Evolutionary conservation across 2,888 invertebrate species (phyloP).

Genomic region (Leptinotarsa juncta): DNA sequence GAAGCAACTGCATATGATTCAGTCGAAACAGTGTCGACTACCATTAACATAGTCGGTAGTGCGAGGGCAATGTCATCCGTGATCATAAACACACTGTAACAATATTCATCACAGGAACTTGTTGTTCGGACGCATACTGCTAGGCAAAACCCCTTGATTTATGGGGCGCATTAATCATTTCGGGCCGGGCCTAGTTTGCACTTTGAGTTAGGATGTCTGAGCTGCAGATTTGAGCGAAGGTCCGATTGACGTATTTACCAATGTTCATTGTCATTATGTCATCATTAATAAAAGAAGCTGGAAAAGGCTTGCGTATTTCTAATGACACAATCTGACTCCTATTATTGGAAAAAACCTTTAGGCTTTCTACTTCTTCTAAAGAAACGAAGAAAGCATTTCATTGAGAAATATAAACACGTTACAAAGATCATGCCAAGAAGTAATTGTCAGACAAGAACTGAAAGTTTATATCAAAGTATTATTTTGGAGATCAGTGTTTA

Average conservation of each 20-base stretch:
- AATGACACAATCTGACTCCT: too few relatives aligned
- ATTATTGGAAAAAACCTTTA: too few relatives aligned
- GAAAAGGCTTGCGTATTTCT: not conserved
- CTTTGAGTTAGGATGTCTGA: slow-evolving; percentile 15
- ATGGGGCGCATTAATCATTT: slow-evolving; percentile 33
- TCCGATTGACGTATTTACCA: not conserved
- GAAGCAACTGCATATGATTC: slow-evolving; percentile 19
- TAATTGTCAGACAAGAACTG: too few relatives aligned
- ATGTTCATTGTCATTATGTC: not conserved
- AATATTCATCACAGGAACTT: slow-evolving; percentile 38
- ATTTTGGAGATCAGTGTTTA: too few relatives aligned
- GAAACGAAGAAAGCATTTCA: too few relatives aligned
- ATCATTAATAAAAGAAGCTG: not conserved
- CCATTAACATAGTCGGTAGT: slow-evolving; percentile 15
- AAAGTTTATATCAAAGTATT: too few relatives aligned
- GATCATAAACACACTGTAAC: slow-evolving; percentile 36
- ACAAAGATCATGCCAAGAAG: too few relatives aligned
- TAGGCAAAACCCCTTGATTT: slow-evolving; percentile 34
- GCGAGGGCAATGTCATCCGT: slow-evolving; percentile 19
- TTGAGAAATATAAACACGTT: too few relatives aligned
- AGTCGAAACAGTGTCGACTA: slow-evolving; percentile 16
- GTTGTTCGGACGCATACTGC: slow-evolving; percentile 39
- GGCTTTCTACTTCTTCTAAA: too few relatives aligned
- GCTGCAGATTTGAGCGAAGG: not conserved
- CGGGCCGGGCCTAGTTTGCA: slow-evolving; percentile 15